A percentile compares a stretch with the other conserved stretches of the same genome.
phyloP scores from a whole-genome alignment of 2,888 invertebrate genomes.

The Hirtodrosophila trivittata region DNA sequence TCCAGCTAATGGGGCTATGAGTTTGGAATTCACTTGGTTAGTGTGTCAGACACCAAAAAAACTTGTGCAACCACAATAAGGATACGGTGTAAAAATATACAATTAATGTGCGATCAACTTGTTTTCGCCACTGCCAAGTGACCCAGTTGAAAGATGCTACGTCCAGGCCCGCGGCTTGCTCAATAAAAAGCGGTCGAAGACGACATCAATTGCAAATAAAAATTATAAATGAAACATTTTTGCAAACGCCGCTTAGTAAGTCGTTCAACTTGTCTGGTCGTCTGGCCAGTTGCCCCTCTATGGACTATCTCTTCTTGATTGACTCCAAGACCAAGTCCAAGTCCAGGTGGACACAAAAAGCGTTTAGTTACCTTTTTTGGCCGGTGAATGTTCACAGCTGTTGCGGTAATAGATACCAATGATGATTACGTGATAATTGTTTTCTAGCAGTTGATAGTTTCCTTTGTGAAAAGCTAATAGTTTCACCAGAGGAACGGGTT shows the following conservation, averaged over 20 bases:
- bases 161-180: background rate
- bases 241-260: conserved; percentile 30
- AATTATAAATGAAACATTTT: conserved; percentile 43
- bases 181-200: conserved; percentile 34
- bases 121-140: conserved; percentile 41
- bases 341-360: too few species aligned
- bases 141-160: conserved; percentile 39
- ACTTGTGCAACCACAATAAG: conserved; percentile 53
- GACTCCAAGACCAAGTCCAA: conserved; percentile 8
- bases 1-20: conserved; percentile 6
- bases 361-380: conserved; percentile 13
- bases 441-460: background rate
- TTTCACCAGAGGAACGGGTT: conserved; percentile 9
- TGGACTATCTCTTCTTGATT: background rate
- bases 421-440: conserved; percentile 30
- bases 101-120: conserved; percentile 51
- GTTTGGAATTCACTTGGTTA: conserved; percentile 34
- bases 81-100: conserved; percentile 37
- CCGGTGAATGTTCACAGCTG: conserved; percentile 10
- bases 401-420: conserved; percentile 23
- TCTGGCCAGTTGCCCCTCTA: conserved; percentile 7
- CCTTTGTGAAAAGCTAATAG: conserved; percentile 3
- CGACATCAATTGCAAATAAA: conserved; percentile 52
- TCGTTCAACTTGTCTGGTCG: conserved; percentile 50
- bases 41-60: conserved; percentile 42